Conservation (phyloP, 2,113 vertebrate species). For the Epinephelus cyanopodus region DNA sequence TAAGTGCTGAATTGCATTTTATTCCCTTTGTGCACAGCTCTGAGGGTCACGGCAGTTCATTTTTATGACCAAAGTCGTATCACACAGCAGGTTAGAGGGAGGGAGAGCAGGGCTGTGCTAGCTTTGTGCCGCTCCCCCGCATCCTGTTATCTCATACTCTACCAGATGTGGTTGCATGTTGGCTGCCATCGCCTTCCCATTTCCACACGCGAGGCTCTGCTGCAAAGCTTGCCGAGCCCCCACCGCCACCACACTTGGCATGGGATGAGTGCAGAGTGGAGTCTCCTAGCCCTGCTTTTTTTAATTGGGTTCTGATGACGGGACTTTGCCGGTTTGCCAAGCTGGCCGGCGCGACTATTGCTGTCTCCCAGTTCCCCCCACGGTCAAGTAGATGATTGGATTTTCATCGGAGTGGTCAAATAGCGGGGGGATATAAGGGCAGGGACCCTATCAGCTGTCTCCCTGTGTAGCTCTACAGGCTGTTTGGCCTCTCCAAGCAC, state of each 20-base stretch:
- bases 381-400: conserved; percentile 60
- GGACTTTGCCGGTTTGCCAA: conserved; percentile 51
- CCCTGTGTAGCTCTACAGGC: conserved; percentile 8
- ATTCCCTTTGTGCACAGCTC: neutral
- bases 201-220: conserved; percentile 23
- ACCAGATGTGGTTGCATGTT: conserved; percentile 47
- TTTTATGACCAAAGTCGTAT: neutral
- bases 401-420: conserved; percentile 60
- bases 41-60: neutral
- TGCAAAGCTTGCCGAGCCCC: conserved; percentile 25
- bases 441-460: neutral
- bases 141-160: conserved; percentile 40
- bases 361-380: conserved; percentile 35
- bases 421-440: neutral
- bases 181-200: conserved; percentile 7
- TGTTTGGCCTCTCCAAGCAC: neutral
- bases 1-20: neutral
- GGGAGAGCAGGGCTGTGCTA: neutral
- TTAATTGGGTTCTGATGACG: conserved; percentile 57
- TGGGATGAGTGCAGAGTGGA: conserved; percentile 31
- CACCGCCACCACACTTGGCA: conserved; percentile 39
- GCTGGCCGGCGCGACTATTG: conserved; percentile 6
- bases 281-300: conserved; percentile 34
- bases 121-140: conserved; percentile 18
- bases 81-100: neutral